Evolutionary conservation across 1,140 invertebrate species (phyloP).

Genomic region (Ceratina calcarata): DNA sequence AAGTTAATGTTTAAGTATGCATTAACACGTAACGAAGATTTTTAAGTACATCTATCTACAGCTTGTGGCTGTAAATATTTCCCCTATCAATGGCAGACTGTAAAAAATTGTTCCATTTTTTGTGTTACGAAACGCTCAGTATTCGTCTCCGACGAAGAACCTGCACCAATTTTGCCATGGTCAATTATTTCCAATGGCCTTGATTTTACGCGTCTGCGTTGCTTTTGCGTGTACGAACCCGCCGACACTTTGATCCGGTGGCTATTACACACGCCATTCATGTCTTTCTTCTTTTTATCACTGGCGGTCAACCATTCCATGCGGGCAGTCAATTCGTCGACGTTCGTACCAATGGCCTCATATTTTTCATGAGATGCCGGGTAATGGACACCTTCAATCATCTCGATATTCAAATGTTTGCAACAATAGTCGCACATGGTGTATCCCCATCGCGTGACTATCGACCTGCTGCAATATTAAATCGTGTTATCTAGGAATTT

Average conservation of each 20-base stretch:
- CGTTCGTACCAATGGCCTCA: not conserved
- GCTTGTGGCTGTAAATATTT: too few relatives aligned
- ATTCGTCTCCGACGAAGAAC: too few relatives aligned
- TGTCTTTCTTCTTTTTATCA: not conserved
- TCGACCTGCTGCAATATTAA: conserved; percentile 80
- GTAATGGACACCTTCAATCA: conserved; percentile 78
- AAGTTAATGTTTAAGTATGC: too few relatives aligned
- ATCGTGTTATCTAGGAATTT: conserved; percentile 70
- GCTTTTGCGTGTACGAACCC: conserved; percentile 52
- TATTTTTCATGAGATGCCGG: conserved; percentile 53
- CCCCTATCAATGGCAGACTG: too few relatives aligned
- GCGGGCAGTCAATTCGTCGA: not conserved
- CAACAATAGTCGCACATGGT: conserved; percentile 82
- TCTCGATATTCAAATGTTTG: conserved; percentile 72
- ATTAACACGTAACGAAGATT: too few relatives aligned
- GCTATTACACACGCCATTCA: conserved; percentile 56
- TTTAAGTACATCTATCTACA: too few relatives aligned
- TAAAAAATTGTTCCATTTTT: too few relatives aligned
- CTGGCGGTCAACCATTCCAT: not conserved
- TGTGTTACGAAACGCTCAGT: too few relatives aligned
- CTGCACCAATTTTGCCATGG: not conserved
- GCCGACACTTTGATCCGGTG: conserved; percentile 53
- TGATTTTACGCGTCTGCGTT: conserved; percentile 29
- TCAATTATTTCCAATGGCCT: conserved; percentile 51
- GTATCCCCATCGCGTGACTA: conserved; percentile 81